Evolutionary conservation across 2,797 vertebrate species (phyloP).

Genomic region (Lacerta agilis): DNA sequence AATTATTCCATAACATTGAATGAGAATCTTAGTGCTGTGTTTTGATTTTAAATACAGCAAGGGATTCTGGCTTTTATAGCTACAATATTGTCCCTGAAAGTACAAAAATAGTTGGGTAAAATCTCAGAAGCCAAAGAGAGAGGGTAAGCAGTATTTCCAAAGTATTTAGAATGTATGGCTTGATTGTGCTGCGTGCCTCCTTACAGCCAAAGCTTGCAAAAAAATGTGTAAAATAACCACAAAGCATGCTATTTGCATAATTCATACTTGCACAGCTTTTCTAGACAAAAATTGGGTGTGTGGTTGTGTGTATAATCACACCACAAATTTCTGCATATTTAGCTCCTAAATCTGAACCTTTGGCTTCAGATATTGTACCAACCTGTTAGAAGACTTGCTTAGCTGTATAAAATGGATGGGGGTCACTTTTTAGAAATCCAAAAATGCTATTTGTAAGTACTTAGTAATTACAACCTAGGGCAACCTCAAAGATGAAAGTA

Average conservation of each 20-base stretch:
- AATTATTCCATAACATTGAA: neutral
- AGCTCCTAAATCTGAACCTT: neutral
- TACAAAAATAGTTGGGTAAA: neutral
- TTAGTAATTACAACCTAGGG: slow-evolving; percentile 52
- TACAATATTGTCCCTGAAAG: neutral
- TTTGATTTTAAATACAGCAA: neutral
- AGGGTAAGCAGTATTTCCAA: neutral
- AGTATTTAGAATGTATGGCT: neutral
- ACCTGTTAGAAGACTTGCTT: neutral
- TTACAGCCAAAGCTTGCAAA: neutral
- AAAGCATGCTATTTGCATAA: neutral
- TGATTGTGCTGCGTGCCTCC: neutral
- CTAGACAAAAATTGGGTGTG: neutral
- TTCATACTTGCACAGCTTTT: neutral
- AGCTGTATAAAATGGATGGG: neutral
- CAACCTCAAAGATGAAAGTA: slow-evolving; percentile 38
- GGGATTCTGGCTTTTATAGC: neutral
- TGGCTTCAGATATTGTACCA: neutral
- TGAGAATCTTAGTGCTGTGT: neutral
- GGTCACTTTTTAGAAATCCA: neutral
- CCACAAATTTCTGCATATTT: neutral
- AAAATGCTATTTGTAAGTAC: slow-evolving; percentile 44
- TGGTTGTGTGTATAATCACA: neutral
- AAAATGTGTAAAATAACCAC: neutral
- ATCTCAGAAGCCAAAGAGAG: neutral